Conservation (phyloP, 2,888 invertebrate species). For the Schizaphis graminum region DNA sequence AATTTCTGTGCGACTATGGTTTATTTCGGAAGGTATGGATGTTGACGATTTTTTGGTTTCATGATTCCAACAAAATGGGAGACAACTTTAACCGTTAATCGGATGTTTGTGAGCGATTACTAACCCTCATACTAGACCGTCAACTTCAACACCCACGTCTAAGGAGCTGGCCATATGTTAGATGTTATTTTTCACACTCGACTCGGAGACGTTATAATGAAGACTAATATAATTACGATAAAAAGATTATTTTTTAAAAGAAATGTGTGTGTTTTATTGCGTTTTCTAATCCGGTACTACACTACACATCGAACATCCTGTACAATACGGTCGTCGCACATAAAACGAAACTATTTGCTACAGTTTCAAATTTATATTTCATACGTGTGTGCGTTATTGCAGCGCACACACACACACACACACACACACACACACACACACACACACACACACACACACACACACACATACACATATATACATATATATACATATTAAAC, state of each 20-base stretch:
- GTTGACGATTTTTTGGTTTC: background rate
- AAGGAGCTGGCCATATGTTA: background rate
- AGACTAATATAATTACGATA: background rate
- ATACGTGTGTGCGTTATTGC: background rate
- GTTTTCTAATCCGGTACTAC: background rate
- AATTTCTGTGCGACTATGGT: background rate
- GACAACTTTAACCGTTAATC: background rate
- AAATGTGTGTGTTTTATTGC: background rate
- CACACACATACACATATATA: background rate
- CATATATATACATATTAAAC: background rate
- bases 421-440: background rate
- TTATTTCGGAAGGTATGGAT: background rate
- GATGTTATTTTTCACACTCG: background rate
- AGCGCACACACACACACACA: background rate
- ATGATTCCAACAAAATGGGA: background rate
- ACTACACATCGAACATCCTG: background rate
- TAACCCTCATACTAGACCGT: background rate
- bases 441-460: background rate
- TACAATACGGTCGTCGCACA: background rate
- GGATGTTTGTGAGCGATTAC: background rate
- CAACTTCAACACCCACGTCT: background rate
- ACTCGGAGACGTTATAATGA: background rate
- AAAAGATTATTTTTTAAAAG: background rate
- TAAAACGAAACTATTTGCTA: background rate
- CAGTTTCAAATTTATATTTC: background rate